These are phyloP conservation scores for Rhinoptilus africanus DNA, from an alignment of 2,113 vertebrate genomes.

Conservation along the genomic window DNA sequence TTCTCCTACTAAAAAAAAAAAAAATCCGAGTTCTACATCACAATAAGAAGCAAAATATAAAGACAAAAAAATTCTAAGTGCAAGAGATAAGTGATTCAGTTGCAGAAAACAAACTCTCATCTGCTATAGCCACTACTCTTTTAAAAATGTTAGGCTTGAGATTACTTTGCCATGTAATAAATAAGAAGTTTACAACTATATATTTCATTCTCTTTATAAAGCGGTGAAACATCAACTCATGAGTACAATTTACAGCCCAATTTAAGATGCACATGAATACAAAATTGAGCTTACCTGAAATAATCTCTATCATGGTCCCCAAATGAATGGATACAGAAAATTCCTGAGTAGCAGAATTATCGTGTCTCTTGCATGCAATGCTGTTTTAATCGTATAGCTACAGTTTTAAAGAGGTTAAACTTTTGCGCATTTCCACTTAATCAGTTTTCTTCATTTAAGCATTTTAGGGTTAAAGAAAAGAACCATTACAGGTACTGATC, in stretches of 20 bases:
- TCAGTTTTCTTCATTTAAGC: not conserved
- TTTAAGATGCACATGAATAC: not conserved
- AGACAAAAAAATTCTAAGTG: not conserved
- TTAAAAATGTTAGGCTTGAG: not conserved
- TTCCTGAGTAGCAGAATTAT: not conserved
- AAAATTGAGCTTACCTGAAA: accelerated
- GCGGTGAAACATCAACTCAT: not conserved
- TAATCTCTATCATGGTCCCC: not conserved
- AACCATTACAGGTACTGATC: not conserved
- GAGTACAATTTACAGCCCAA: not conserved
- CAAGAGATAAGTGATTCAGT: not conserved
- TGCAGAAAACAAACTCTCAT: not conserved
- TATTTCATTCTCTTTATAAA: not conserved
- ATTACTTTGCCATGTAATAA: not conserved
- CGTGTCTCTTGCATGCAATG: not conserved
- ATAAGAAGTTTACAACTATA: not conserved
- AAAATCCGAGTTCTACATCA: not conserved
- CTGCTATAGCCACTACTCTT: not conserved
- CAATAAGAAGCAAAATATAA: not conserved
- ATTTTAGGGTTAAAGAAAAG: not conserved
- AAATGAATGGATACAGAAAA: not conserved
- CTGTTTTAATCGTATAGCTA: not conserved
- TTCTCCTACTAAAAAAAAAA: not conserved
- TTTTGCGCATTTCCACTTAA: not conserved
- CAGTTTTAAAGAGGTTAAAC: not conserved